phyloP scores from a whole-genome alignment of 2,888 invertebrate species.

The Pammene fasciana region DNA sequence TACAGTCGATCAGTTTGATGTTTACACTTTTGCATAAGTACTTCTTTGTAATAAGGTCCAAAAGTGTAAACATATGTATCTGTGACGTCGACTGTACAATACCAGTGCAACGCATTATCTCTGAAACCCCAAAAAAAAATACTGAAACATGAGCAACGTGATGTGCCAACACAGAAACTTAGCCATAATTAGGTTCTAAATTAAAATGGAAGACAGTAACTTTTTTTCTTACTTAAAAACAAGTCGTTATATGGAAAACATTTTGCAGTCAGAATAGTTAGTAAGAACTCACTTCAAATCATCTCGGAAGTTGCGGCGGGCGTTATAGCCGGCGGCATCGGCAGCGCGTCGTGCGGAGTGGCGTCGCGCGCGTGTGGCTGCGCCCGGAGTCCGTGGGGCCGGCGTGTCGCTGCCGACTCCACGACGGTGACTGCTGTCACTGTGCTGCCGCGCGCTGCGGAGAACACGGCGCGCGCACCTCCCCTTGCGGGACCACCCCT shows the following conservation, averaged over 20 bases:
- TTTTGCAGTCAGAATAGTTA: not conserved
- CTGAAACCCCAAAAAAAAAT: not conserved
- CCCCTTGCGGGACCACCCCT: conserved; percentile 48
- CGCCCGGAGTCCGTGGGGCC: conserved; percentile 21
- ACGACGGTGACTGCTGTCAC: conserved; percentile 45
- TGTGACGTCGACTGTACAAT: too few relatives aligned
- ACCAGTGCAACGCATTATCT: not conserved
- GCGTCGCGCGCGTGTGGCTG: conserved; percentile 12
- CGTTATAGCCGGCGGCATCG: not conserved
- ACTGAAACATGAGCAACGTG: not conserved
- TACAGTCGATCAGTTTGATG: too few relatives aligned
- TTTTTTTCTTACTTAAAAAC: not conserved
- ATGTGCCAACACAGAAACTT: not conserved
- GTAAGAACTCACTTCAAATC: conserved; percentile 26
- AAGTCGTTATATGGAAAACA: not conserved
- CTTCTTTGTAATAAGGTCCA: too few relatives aligned
- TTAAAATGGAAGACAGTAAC: not conserved
- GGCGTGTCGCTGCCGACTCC: conserved; percentile 43
- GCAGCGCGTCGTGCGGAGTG: conserved; percentile 15
- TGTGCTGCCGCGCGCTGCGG: conserved; percentile 47
- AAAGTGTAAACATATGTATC: too few relatives aligned
- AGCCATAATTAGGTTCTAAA: not conserved
- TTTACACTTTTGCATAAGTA: too few relatives aligned
- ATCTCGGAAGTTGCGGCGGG: conserved; percentile 20
- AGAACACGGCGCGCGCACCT: conserved; percentile 61